Percentiles rank a stretch among this genome's conserved stretches.
Conservation (phyloP, 2,888 invertebrate genomes). For the Netelia fuscicornis region DNA sequence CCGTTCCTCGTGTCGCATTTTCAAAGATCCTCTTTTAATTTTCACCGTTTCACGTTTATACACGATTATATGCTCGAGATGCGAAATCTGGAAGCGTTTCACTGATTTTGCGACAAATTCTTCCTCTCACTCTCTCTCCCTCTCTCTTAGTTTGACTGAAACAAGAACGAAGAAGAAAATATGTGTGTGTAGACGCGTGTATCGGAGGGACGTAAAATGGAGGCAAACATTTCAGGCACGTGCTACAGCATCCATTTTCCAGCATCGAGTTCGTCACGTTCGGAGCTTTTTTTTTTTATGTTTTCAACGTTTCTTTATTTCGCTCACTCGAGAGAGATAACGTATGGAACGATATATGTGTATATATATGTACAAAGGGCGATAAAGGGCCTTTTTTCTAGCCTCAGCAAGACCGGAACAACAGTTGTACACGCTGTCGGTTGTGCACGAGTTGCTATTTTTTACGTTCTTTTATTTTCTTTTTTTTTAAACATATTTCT, state of each 20-base stretch:
- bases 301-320: conserved; percentile 13
- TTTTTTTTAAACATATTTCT: background rate
- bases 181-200: background rate
- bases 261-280: conserved; percentile 11
- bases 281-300: conserved; percentile 18
- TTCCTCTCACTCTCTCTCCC: background rate
- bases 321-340: background rate
- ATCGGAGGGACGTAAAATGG: background rate
- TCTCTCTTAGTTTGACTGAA: background rate
- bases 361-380: background rate
- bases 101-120: background rate
- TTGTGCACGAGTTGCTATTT: background rate
- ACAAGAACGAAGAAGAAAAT: background rate
- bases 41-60: background rate
- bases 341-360: background rate
- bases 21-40: background rate
- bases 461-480: background rate
- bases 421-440: background rate
- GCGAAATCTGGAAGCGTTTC: background rate
- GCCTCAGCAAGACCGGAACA: too few relatives aligned
- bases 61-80: background rate
- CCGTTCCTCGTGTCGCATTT: too few relatives aligned
- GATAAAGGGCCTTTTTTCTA: too few relatives aligned
- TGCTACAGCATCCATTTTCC: background rate
- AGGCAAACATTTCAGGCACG: background rate